These are phyloP conservation scores for Phortica okadai DNA, from an alignment of 2,888 invertebrate genomes.

Conservation along the genomic window DNA sequence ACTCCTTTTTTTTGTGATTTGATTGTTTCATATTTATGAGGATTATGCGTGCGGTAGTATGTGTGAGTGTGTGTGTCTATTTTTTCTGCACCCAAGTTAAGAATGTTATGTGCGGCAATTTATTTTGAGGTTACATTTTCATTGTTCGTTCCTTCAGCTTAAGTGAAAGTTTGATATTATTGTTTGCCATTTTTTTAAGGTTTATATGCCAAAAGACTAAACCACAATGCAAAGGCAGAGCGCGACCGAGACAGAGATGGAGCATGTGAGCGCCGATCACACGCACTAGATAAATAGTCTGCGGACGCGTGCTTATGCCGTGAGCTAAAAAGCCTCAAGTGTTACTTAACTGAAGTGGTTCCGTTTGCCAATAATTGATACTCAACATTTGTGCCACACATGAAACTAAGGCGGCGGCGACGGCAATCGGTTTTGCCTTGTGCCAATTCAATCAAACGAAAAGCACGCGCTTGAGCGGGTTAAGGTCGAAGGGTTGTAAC, in stretches of 20 bases:
- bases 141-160: conserved; percentile 41
- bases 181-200: conserved; percentile 37
- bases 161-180: conserved; percentile 53
- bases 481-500: conserved; percentile 1
- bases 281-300: conserved; percentile 57
- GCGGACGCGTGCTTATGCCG: conserved; percentile 9
- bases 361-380: conserved; percentile 11
- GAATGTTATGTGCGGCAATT: conserved; percentile 58
- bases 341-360: neutral
- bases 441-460: conserved; percentile 19
- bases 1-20: conserved; percentile 59
- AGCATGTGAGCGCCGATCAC: conserved; percentile 40
- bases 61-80: conserved; percentile 32
- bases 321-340: neutral
- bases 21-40: conserved; percentile 70
- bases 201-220: conserved; percentile 43
- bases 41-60: conserved; percentile 52
- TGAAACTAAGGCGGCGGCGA: neutral
- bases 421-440: neutral
- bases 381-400: conserved; percentile 19
- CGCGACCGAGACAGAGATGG: neutral
- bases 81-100: conserved; percentile 15
- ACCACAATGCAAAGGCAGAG: too few species aligned
- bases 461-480: conserved; percentile 17
- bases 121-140: conserved; percentile 55